Evolutionary conservation across 2,797 vertebrate species (phyloP).

Genomic region (Artibeus jamaicensis): DNA sequence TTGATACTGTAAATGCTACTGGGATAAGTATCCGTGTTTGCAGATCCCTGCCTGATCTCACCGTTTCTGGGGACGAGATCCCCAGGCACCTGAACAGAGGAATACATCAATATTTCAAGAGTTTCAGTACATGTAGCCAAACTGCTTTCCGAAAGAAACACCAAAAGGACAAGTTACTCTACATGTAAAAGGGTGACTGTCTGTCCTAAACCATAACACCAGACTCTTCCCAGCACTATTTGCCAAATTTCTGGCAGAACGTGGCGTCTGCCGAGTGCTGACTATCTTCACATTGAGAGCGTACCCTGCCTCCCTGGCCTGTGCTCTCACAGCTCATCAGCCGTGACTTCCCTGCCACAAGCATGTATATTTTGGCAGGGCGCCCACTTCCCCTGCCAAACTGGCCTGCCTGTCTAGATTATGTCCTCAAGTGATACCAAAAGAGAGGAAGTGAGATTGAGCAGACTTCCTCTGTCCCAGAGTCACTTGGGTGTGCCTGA

Average conservation of each 20-base stretch:
- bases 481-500: constrained; percentile 4
- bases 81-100: background rate
- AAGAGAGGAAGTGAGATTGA: background rate
- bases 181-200: background rate
- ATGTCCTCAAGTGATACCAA: constrained; percentile 40
- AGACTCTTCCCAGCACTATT: background rate
- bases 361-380: background rate
- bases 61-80: background rate
- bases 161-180: background rate
- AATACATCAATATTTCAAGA: background rate
- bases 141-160: background rate
- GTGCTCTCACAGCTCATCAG: background rate
- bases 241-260: background rate
- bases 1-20: background rate
- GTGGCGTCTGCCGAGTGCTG: background rate
- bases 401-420: constrained; percentile 13
- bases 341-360: background rate
- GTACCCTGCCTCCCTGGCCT: background rate
- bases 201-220: background rate
- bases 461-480: background rate
- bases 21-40: background rate
- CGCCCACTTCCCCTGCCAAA: constrained; percentile 43
- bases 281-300: background rate
- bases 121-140: background rate
- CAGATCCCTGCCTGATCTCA: background rate